Percentiles rank a stretch among this genome's conserved stretches.
These are phyloP conservation scores for Pelobates fuscus DNA, from an alignment of 2,113 vertebrate genomes.

Conservation along the genomic window DNA sequence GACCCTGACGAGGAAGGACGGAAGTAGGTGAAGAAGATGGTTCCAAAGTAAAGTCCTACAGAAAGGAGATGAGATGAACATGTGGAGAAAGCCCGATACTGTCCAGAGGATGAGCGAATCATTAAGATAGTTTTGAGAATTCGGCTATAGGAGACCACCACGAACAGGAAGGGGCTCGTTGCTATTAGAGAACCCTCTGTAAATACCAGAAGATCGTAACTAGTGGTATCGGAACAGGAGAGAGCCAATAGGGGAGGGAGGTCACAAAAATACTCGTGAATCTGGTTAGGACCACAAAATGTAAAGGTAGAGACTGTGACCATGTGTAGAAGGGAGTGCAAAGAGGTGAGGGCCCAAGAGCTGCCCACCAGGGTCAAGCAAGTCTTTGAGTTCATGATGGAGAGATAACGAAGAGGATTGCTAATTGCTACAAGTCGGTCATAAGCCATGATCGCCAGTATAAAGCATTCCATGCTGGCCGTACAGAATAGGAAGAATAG, in stretches of 20 bases:
- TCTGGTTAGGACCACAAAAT: conserved; percentile 13
- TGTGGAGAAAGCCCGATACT: conserved; percentile 15
- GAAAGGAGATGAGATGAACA: conserved; percentile 33
- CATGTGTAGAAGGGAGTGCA: background rate
- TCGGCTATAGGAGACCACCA: background rate
- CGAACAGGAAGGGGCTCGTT: conserved; percentile 12
- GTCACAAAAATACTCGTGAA: conserved; percentile 24
- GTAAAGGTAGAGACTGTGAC: conserved; percentile 3
- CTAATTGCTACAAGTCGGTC: conserved; percentile 19
- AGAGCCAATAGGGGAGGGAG: conserved; percentile 5
- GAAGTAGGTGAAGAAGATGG: background rate
- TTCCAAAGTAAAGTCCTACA: conserved; percentile 19
- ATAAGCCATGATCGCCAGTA: conserved; percentile 21
- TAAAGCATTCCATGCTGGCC: conserved; percentile 25
- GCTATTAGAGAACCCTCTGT: conserved; percentile 5
- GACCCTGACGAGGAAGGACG: background rate
- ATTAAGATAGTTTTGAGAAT: background rate
- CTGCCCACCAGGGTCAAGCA: background rate
- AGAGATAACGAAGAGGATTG: conserved; percentile 6
- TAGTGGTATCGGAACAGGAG: background rate
- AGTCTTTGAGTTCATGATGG: background rate
- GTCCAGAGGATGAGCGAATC: background rate
- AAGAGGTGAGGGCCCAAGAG: background rate
- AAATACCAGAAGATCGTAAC: background rate
- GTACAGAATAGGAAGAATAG: conserved; percentile 18